phyloP scores from a whole-genome alignment of 2,113 vertebrate genomes.

The Speoplatyrhinus poulsoni region DNA sequence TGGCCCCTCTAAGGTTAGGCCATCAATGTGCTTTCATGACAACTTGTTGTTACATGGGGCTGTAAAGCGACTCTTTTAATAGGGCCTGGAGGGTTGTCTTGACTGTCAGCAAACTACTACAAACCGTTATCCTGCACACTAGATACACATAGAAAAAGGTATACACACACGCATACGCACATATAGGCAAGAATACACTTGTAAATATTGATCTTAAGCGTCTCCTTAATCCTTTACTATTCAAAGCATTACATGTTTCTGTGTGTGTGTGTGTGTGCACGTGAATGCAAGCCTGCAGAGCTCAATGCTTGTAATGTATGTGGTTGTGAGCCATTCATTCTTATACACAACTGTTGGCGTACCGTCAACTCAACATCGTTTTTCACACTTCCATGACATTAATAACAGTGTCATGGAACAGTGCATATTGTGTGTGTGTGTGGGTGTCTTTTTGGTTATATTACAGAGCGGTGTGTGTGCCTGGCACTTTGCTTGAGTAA shows the following conservation, averaged over 20 bases:
- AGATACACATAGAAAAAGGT: no score
- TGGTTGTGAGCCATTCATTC: not conserved
- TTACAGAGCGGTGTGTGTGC: not conserved
- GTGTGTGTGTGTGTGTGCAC: not conserved
- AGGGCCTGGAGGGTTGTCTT: conserved; percentile 24
- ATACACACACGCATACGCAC: not conserved
- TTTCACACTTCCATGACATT: not conserved
- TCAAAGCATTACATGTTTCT: not conserved
- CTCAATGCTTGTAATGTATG: not conserved
- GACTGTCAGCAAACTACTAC: conserved; percentile 10
- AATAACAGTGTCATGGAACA: not conserved
- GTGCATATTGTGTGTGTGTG: not conserved
- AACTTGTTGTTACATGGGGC: conserved; percentile 23
- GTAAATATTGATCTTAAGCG: not conserved
- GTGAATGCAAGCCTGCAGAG: not conserved
- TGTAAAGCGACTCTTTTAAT: conserved; percentile 37
- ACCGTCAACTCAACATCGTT: not conserved
- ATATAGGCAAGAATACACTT: no score
- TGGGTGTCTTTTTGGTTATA: not conserved
- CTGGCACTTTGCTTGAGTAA: not conserved
- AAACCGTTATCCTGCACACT: not conserved
- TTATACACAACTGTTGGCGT: no score
- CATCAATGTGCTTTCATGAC: conserved; percentile 31
- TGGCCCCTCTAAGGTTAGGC: conserved; percentile 38
- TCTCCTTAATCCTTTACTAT: not conserved